phyloP scores from a whole-genome alignment of 2,888 invertebrate species.

The Orthonychiurus folsomi region DNA sequence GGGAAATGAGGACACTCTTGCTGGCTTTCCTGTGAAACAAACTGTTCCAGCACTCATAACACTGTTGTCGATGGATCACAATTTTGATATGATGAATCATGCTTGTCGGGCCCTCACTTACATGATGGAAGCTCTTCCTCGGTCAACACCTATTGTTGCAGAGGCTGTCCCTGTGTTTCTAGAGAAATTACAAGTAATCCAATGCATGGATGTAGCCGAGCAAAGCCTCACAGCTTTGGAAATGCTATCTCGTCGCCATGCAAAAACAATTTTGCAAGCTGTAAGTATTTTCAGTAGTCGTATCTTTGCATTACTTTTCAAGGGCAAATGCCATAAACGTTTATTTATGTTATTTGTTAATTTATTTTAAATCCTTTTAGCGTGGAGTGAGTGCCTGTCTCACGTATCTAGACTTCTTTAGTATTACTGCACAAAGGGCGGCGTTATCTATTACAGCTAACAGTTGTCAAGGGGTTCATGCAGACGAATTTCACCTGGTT shows the following conservation, averaged over 20 bases:
- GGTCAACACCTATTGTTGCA: conserved; percentile 90
- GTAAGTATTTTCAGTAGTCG: conserved; percentile 48
- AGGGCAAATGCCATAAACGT: too few species aligned
- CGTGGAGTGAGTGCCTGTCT: conserved; percentile 92
- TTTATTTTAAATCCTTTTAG: conserved; percentile 48
- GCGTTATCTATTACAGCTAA: conserved; percentile 95
- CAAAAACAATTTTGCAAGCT: conserved; percentile 89
- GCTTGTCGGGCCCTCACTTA: conserved; percentile 96
- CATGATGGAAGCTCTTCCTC: conserved; percentile 96
- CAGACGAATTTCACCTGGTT: conserved; percentile 90
- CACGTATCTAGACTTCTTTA: conserved; percentile 96
- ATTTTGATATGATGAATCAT: conserved; percentile 99
- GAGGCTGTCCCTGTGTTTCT: conserved; percentile 95
- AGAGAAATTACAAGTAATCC: conserved; percentile 93
- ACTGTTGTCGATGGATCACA: conserved; percentile 90
- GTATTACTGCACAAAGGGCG: conserved; percentile 92
- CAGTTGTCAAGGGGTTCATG: conserved; percentile 87
- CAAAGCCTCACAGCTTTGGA: conserved; percentile 95
- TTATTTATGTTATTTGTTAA: conserved; percentile 3
- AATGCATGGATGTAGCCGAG: conserved; percentile 99
- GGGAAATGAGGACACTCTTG: conserved; percentile 97
- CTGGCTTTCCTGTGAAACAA: conserved; percentile 96
- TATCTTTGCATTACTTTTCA: conserved; percentile 2
- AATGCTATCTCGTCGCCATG: conserved; percentile 90
- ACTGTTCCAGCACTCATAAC: conserved; percentile 91